A percentile compares a stretch with the other conserved stretches of the same genome.
These are phyloP conservation scores for Hyposoter didymator DNA, from an alignment of 2,888 invertebrate species.

Conservation along the genomic window DNA sequence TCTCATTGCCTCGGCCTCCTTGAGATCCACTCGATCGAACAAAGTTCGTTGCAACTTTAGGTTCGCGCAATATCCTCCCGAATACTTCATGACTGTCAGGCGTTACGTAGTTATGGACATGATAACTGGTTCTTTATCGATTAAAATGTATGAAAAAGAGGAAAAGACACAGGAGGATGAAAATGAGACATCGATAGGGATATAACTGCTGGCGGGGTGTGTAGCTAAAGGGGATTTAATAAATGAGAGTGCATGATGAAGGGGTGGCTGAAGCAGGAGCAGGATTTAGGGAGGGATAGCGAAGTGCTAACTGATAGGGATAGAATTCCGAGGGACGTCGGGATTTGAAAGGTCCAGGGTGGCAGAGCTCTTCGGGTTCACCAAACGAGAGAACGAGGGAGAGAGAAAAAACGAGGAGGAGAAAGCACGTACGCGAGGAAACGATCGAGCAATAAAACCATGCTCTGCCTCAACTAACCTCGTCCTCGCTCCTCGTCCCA, in stretches of 20 bases:
- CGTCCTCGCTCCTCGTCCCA: constrained; percentile 11
- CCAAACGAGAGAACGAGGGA: constrained; percentile 31
- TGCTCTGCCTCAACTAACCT: constrained; percentile 76
- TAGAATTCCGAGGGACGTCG: constrained; percentile 57
- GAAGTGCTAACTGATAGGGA: constrained; percentile 56
- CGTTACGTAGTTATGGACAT: background rate
- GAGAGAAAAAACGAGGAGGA: constrained; percentile 18
- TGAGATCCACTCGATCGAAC: background rate
- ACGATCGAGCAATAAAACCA: constrained; percentile 77
- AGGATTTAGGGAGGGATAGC: constrained; percentile 21
- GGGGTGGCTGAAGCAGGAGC: constrained; percentile 30
- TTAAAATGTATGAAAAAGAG: constrained; percentile 11
- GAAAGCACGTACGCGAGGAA: constrained; percentile 66
- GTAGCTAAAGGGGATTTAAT: constrained; percentile 60
- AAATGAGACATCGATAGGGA: constrained; percentile 52
- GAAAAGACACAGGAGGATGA: background rate
- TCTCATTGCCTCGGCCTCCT: background rate
- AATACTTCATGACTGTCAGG: background rate
- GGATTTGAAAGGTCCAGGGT: constrained; percentile 71
- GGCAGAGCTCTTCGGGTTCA: constrained; percentile 33
- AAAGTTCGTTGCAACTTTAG: background rate
- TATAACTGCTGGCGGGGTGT: constrained; percentile 24
- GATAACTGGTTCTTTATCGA: constrained; percentile 2
- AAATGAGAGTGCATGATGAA: constrained; percentile 66
- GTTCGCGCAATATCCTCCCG: background rate